Evolutionary conservation across 2,113 vertebrate species (phyloP).

Genomic region (Prunella fulvescens): DNA sequence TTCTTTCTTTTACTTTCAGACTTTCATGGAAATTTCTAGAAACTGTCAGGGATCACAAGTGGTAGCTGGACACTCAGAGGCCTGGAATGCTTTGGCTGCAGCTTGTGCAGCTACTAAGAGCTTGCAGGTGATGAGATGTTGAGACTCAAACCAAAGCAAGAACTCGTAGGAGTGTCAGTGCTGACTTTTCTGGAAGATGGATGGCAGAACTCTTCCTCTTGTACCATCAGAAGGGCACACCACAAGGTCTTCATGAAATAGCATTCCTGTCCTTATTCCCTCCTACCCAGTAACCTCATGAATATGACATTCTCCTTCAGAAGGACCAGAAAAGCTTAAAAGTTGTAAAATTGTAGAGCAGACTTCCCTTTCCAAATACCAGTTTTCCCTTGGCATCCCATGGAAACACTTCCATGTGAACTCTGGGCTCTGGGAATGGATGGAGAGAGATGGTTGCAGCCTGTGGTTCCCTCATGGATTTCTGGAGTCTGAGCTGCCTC

Average conservation of each 20-base stretch:
- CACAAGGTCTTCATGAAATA: not conserved
- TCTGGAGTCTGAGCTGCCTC: not conserved
- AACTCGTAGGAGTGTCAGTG: fast-evolving
- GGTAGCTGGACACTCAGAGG: not conserved
- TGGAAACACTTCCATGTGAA: not conserved
- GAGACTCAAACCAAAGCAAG: not conserved
- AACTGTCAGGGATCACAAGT: not conserved
- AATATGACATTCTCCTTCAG: not conserved
- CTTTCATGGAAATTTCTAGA: not conserved
- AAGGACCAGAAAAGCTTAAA: not conserved
- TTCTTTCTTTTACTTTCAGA: not conserved
- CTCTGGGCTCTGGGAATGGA: not conserved
- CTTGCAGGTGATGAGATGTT: not conserved
- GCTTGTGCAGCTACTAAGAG: not conserved
- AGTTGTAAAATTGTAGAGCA: not conserved
- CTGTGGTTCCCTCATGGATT: not conserved
- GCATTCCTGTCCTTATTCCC: not conserved
- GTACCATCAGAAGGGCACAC: not conserved
- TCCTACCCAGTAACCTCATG: not conserved
- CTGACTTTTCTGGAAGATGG: not conserved
- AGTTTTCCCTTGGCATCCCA: not conserved
- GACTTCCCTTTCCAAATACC: not conserved
- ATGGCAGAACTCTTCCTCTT: not conserved
- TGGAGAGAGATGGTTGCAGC: not conserved
- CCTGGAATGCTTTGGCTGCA: not conserved